Evolutionary conservation across 2,113 vertebrate species (phyloP), one percentile per base, ranked within the genome.

Genomic region (Xenopus borealis): DNA sequence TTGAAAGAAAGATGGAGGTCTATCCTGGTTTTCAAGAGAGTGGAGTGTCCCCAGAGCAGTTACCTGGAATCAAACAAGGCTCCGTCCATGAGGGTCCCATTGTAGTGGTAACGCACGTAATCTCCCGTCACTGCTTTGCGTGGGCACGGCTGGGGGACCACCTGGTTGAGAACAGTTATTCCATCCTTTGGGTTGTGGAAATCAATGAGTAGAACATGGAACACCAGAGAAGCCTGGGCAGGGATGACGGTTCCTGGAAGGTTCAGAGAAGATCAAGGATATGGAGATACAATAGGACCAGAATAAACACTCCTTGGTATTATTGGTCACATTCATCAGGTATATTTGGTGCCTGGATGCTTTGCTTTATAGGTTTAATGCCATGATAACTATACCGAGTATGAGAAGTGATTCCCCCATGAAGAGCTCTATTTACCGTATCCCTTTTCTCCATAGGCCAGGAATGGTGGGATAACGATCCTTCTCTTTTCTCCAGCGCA

Each of bases 91-190:
- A 98, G 89, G 0, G 93, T 95, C 4, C 95, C 97, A 0, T 98
- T 99, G 83, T 99, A 99, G 86, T 98, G 97, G 82, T 99, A 99
- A 0, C 97, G 95, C 70, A 99, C 86, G n/a, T 92, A 99, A 85
- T 99, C 96, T 59, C 96, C 96, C 0, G 79, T 81, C 75, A 72
- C 83, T 0, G 94, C 90, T 80, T 82, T 89, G 73, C 97, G 95
- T 8, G 18, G 79, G 81, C 97, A 99, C 78, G 80, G 74, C 12
- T 81, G 59, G 0, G 96, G 95, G 0, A 88, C 77, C 80, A 91
- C 86, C 85, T 89, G 89, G 4, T 91, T 89, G 79, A 93, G 90
- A 62, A 97, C 78, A 1, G 79, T 88, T n/a, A 98, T 57, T 0
- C 92, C 88, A 0, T 98, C 96, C 62, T 95, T 97, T 0, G 94